Base-by-base conservation (phyloP, 2,888 invertebrate species). In the Limulus polyphemus region DNA sequence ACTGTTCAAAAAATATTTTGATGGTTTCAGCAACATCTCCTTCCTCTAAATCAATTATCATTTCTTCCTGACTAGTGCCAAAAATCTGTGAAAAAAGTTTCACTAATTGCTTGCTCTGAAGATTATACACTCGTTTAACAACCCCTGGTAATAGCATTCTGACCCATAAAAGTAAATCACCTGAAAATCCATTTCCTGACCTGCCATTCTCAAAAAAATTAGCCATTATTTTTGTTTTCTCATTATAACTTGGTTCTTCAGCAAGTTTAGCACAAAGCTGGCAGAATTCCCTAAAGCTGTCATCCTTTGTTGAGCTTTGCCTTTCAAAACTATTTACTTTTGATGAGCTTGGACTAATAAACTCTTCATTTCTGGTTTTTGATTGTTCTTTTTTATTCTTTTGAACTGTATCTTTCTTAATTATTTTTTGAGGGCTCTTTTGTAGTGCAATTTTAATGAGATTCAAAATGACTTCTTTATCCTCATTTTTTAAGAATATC, bases 21-120 rank as follows among this genome's bases (percentile, higher is more conserved):
- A 95, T 83, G 0, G 94, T 94, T 72, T 90, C 87, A 0, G 92
- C 90, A 2, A 94, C 83, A 76, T 97, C 94, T 0, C 93, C 92
- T 74, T 90, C 83, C 73, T 93, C 90, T 69, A 94, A 80, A 77
- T 92, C 84, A 69, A 86, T 84, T 11, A 89, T 76, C 91, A 97
- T 93, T 56, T 85, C 85, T 69, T 86, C 84, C 65, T 84, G 84
- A 75, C 85, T 83, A 0, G 81, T 81, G 4, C 79, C 77, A 69
- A 94, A 87, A 64, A 94, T 83, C 77, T 81, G 70, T 11, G 73
- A 68, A 17, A 92, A 94, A 55, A 93, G 76, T 77, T 95, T 94
- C 0, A 92, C 79, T 60, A 97, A 79, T 73, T 93, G 92, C 75
- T 92, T 93, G 74, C 87, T 91, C 79, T 92, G 90, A 57, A 97